Evolutionary conservation across 2,888 invertebrate species (phyloP).

Genomic region (Hydriomena furcata): DNA sequence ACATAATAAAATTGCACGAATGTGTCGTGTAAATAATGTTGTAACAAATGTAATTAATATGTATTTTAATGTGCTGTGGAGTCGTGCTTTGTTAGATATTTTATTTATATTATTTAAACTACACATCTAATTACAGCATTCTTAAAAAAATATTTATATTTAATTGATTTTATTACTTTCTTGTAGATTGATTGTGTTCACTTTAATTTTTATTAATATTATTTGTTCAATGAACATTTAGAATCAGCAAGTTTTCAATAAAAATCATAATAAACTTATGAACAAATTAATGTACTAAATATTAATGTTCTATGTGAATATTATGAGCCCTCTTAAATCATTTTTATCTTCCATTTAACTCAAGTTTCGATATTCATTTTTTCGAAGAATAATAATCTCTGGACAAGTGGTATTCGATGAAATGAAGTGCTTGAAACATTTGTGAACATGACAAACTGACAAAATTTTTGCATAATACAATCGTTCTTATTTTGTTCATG

Average conservation of each 20-base stretch:
- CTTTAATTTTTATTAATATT: background rate
- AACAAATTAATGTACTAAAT: slow-evolving; percentile 7
- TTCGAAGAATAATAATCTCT: no score
- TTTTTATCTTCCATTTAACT: no score
- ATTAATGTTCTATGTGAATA: slow-evolving; percentile 1
- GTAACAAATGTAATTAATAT: background rate
- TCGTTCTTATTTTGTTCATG: no score
- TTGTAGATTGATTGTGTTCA: background rate
- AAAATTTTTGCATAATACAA: no score
- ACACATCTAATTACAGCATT: background rate
- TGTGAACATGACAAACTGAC: no score
- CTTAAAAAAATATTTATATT: background rate
- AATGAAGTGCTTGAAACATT: no score
- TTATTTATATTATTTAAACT: background rate
- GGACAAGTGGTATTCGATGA: no score
- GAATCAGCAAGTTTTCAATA: background rate
- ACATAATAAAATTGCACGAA: background rate
- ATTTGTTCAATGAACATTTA: background rate
- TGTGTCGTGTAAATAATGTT: slow-evolving; percentile 6
- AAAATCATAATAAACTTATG: background rate
- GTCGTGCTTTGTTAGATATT: slow-evolving; percentile 1
- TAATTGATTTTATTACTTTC: no score
- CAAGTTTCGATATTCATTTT: no score
- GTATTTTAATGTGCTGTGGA: slow-evolving; percentile 15
- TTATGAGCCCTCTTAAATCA: slow-evolving; percentile 6